Base-by-base conservation (phyloP, 2,797 vertebrate species). In the Fundulus diaphanus region DNA sequence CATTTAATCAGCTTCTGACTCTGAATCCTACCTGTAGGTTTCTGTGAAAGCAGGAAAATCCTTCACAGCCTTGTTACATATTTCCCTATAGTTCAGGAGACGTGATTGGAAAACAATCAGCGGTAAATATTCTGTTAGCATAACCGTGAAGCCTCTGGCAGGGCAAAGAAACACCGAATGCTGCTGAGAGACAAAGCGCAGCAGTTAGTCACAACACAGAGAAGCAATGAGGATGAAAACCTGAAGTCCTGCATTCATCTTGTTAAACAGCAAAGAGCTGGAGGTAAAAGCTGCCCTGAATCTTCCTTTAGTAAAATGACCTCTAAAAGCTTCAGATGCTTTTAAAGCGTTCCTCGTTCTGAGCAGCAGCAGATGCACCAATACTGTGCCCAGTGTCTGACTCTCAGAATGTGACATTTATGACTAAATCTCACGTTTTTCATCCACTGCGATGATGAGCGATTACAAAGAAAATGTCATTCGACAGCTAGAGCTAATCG, bases 381-480 rank as follows among this genome's bases (percentile, higher is more conserved):
- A 49, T 13, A 31, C 27, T 48, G n/a, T 20, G 24, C 27, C 3
- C 61, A 65, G 7, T 35, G 1, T 61, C 57, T 9, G 1, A 78
- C 57, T 65, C 71, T 68, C 69, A 54, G 13, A 76, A 37, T 74
- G 31, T 83, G 84, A 82, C 80, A 84, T 83, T 82, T 79, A 74
- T 84, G 82, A 87, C 82, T 87, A 61, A 83, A 79, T 79, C 82
- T 80, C 76, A 76, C 71, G 9, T 29, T 81, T 27, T 51, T 51
- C 68, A 5, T 70, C 70, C 18, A 8, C 13, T 35, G 33, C 31
- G 73, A 72, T 29, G 67, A 70, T 82, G 74, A 79, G 66, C n/a
- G 46, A 69, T 16, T n/a, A 40, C 74, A 79, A 66, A 59, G 72
- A 73, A 76, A 78, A 71, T 16, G 66, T 74, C 78, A 68, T 27